These are phyloP conservation scores for Carcharodon carcharias DNA, from an alignment of 2,797 vertebrate genomes.

Conservation along the genomic window DNA sequence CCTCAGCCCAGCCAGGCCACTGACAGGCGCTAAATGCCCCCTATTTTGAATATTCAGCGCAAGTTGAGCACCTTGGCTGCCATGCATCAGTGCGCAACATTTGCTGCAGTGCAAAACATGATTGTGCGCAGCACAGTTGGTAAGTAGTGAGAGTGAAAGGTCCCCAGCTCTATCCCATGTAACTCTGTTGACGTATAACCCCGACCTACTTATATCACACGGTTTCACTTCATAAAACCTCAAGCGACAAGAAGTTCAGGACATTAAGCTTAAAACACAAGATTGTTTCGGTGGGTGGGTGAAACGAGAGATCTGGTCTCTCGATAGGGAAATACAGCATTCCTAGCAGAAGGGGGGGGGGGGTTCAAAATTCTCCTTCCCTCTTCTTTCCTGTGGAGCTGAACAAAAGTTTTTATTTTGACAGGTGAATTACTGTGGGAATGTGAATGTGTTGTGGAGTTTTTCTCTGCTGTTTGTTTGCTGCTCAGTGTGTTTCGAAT, in stretches of 20 bases:
- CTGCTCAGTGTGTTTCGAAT: constrained; percentile 40
- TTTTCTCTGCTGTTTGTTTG: constrained; percentile 41
- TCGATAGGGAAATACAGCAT: constrained; percentile 42
- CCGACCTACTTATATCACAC: not conserved
- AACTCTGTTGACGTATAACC: no score
- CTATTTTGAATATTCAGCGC: not conserved
- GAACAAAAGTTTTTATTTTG: constrained; percentile 41
- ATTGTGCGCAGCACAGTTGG: not conserved
- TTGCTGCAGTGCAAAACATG: not conserved
- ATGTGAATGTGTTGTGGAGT: constrained; percentile 41
- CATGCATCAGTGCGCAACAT: not conserved
- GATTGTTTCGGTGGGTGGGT: not conserved
- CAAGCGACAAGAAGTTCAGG: not conserved
- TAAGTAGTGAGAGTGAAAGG: not conserved
- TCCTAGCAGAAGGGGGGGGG: constrained; percentile 44
- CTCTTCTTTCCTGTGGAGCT: constrained; percentile 41
- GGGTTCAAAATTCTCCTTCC: constrained; percentile 40
- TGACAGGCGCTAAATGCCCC: no score
- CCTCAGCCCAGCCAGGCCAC: no score
- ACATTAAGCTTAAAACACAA: not conserved
- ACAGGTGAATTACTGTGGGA: constrained; percentile 53
- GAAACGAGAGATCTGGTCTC: constrained; percentile 42
- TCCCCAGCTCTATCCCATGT: not conserved
- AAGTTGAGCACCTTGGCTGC: no score
- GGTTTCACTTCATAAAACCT: constrained; percentile 4